Evolutionary conservation across 2,797 vertebrate genomes (phyloP), one percentile per base, ranked within the genome.

Genomic region (Chelidonichthys spinosus): DNA sequence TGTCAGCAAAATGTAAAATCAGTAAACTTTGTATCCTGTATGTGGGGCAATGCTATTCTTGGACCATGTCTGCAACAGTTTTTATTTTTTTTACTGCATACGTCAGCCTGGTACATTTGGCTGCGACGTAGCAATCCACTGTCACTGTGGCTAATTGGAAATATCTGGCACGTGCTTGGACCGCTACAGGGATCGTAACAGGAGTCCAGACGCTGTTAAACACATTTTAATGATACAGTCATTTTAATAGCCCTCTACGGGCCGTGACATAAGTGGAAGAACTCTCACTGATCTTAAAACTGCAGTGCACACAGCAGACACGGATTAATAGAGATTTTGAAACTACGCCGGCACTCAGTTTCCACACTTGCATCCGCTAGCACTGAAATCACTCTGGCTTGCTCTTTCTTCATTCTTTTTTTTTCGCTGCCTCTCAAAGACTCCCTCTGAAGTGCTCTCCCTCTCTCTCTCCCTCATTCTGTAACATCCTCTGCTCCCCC

Each of bases 1-100:
- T 37, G 70, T 91, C 87, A 89, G 87, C 84, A 87, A 67, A 78
- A 85, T 84, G 79, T 77, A 84, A 81, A 86, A 76, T 72, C 60
- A 44, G 54, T 85, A 63, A 84, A 81, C 73, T 84, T 65, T 55
- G 42, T 53, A 42, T 79, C 15, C 50, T 55, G 58, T n/a, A 65
- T 72, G 60, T 73, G 60, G 71, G 72, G 32, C 68, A 43, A 15
- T 78, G 76, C 81, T 82, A 73, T 87, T 87, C 36, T 59, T 68
- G 78, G 58, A 59, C 33, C 42, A 17, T 32, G 70, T 72, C 62
- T 82, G 53, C 60, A 42, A 32, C 71, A 18, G 52, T 17, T 33
- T 46, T 74, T 25, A 1, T 25, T 25, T 35, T 54, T 50, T 68
- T 64, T 43, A 44, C 63, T 69, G 46, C 39, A 33, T 71, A 63